Conservation (phyloP, 2,797 vertebrate genomes). For the Furcifer pardalis region DNA sequence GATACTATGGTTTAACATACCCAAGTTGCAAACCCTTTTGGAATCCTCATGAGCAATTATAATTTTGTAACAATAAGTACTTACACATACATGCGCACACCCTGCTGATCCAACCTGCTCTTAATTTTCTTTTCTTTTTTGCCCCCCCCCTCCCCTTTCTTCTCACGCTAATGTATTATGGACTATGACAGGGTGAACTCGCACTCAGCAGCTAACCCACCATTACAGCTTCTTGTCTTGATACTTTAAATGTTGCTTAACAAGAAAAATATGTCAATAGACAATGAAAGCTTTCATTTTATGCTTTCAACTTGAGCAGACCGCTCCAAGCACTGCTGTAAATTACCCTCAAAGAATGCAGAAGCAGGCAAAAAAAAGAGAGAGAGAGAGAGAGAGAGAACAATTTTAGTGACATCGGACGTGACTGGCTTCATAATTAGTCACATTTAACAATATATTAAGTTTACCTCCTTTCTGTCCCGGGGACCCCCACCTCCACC, state of each 20-base stretch:
- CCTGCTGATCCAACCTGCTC: conserved; percentile 16
- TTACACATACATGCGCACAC: not conserved
- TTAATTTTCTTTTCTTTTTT: conserved; percentile 58
- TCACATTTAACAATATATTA: conserved; percentile 81
- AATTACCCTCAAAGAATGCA: conserved; percentile 86
- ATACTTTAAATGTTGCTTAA: conserved; percentile 87
- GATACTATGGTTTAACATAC: not conserved
- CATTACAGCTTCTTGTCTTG: conserved; percentile 84
- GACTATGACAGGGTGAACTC: conserved; percentile 79
- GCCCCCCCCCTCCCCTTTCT: not conserved
- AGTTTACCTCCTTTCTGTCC: conserved; percentile 78
- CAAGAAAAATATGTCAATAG: conserved; percentile 78
- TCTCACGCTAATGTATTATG: conserved; percentile 71
- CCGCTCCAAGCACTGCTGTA: conserved; percentile 82
- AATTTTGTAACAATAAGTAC: not conserved
- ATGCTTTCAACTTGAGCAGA: conserved; percentile 86
- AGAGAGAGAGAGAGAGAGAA: conserved; percentile 49
- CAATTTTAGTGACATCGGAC: conserved; percentile 72
- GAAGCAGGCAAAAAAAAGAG: conserved; percentile 71
- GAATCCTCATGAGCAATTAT: not conserved
- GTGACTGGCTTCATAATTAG: conserved; percentile 80
- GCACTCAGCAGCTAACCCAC: conserved; percentile 79
- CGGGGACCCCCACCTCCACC: conserved; percentile 56
- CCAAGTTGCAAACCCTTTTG: not conserved
- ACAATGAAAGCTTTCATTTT: conserved; percentile 85